phyloP scores from a whole-genome alignment of 1,140 invertebrate species.

The Dreissena rostriformis region DNA sequence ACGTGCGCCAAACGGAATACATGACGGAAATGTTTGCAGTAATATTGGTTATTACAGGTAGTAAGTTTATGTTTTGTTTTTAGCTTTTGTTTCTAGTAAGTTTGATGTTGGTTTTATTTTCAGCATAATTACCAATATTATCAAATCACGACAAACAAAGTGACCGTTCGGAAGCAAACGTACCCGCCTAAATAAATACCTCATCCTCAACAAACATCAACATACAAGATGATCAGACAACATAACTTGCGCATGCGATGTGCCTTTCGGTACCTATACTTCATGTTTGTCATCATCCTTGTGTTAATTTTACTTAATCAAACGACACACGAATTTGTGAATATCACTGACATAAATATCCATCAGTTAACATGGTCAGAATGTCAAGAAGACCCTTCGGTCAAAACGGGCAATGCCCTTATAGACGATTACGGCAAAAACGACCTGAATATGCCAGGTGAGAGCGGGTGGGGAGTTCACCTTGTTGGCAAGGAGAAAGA shows the following conservation, averaged over 20 bases:
- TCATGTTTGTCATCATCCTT: conserved; percentile 4
- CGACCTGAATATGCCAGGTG: conserved; percentile 26
- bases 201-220: too few relatives aligned
- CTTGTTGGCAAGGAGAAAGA: conserved; percentile 53
- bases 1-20: too few relatives aligned
- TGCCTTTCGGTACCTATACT: conserved; percentile 39
- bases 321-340: background rate
- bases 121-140: too few relatives aligned
- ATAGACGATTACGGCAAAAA: conserved; percentile 59
- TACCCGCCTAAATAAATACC: too few relatives aligned
- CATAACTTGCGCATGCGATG: conserved; percentile 25
- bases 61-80: too few relatives aligned
- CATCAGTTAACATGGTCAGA: conserved; percentile 35
- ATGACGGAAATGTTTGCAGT: too few relatives aligned
- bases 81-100: too few relatives aligned
- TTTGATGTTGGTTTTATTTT: too few relatives aligned
- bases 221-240: too few relatives aligned
- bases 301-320: background rate
- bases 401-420: conserved; percentile 47
- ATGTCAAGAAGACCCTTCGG: conserved; percentile 27
- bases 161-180: too few relatives aligned
- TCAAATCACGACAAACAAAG: too few relatives aligned
- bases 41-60: too few relatives aligned
- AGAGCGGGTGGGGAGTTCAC: conserved; percentile 42
- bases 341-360: background rate